Percentiles rank a stretch among this genome's conserved stretches.
Evolutionary conservation across 1,140 invertebrate genomes (phyloP).

Genomic region (Zaprionus ghesquierei): DNA sequence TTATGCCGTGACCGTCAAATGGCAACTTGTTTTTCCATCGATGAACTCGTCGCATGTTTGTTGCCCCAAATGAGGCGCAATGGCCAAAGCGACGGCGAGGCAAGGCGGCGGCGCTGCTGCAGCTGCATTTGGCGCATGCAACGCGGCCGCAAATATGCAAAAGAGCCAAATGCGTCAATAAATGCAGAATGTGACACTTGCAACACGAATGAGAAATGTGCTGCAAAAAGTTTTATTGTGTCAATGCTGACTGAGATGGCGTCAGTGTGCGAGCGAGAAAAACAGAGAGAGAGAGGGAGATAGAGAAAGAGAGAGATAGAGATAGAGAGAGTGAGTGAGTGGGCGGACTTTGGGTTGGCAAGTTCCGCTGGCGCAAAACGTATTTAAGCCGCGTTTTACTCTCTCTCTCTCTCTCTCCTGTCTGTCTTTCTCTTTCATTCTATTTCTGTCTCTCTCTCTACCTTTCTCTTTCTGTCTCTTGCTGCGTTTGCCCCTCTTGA

Average conservation of each 20-base stretch:
- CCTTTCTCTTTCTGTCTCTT: conserved; percentile 12
- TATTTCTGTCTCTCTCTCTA: conserved; percentile 9
- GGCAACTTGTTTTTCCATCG: conserved; percentile 48
- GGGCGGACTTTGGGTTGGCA: conserved; percentile 22
- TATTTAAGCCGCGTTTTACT: conserved; percentile 39
- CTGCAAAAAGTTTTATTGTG: conserved; percentile 72
- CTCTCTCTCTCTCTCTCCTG: conserved; percentile 12
- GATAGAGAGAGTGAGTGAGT: neutral
- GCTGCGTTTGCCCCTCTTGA: conserved; percentile 41
- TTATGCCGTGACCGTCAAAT: conserved; percentile 5
- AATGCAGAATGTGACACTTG: conserved; percentile 63
- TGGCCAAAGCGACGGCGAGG: conserved; percentile 15
- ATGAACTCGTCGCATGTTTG: conserved; percentile 61
- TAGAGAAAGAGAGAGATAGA: neutral
- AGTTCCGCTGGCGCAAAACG: conserved; percentile 61
- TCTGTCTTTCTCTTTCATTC: conserved; percentile 22
- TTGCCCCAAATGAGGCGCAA: conserved; percentile 30
- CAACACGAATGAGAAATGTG: conserved; percentile 50
- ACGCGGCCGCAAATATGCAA: conserved; percentile 69
- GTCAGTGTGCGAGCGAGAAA: neutral
- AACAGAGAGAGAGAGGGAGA: neutral
- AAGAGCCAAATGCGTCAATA: conserved; percentile 76
- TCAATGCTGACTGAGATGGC: conserved; percentile 50
- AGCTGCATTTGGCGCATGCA: conserved; percentile 71
- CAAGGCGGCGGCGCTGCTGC: conserved; percentile 32